Evolutionary conservation across 2,797 vertebrate genomes (phyloP).

Genomic region (Ceryle rudis): DNA sequence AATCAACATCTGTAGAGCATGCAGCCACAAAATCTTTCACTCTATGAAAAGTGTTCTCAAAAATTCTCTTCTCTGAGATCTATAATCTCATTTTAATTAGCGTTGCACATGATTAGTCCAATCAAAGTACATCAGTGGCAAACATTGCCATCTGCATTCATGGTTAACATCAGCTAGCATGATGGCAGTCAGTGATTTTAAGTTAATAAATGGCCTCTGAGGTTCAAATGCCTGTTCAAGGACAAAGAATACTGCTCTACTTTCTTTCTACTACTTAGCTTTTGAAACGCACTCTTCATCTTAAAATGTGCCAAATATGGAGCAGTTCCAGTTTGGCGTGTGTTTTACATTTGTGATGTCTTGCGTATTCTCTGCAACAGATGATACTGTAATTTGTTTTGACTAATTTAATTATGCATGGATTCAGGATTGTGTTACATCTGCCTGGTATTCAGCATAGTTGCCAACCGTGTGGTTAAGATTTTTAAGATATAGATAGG

Average conservation of each 20-base stretch:
- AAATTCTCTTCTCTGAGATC: slow-evolving; percentile 33
- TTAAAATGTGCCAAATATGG: not conserved
- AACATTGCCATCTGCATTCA: slow-evolving; percentile 40
- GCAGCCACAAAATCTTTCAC: not conserved
- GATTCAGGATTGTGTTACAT: not conserved
- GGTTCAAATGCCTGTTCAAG: not conserved
- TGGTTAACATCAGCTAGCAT: not conserved
- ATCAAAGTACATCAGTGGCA: slow-evolving; percentile 30
- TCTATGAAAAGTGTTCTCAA: not conserved
- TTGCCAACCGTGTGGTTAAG: not conserved
- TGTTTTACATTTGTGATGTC: not conserved
- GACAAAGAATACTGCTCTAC: not conserved
- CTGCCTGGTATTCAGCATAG: not conserved
- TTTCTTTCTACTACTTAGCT: not conserved
- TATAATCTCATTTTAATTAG: slow-evolving; percentile 57
- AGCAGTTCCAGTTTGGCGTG: not conserved
- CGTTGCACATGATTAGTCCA: slow-evolving; percentile 34
- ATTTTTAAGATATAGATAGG: not conserved
- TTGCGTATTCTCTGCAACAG: not conserved
- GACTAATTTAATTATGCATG: not conserved
- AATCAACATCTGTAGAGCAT: slow-evolving; percentile 8
- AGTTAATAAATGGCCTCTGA: not conserved
- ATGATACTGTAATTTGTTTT: not conserved
- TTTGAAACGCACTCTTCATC: not conserved
- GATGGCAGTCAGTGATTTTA: not conserved